phyloP scores from a whole-genome alignment of 2,113 vertebrate genomes.

The Psammodynastes pulverulentus region DNA sequence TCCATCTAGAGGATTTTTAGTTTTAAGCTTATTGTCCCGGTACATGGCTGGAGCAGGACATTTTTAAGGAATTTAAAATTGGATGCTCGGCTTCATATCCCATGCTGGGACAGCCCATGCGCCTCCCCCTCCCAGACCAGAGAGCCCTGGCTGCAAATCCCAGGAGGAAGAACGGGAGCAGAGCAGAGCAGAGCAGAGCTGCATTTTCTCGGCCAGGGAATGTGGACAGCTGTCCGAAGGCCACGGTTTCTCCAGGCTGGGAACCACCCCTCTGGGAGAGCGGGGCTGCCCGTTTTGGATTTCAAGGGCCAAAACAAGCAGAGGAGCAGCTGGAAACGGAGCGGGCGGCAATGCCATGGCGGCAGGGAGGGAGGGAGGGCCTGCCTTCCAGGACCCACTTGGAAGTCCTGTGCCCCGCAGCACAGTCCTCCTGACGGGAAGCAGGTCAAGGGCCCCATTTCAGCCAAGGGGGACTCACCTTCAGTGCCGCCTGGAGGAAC shows the following conservation, averaged over 20 bases:
- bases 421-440: not conserved
- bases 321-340: not conserved
- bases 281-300: not conserved
- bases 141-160: no score
- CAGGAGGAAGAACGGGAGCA: not conserved
- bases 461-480: conserved; percentile 70
- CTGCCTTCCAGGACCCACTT: no score
- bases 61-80: not conserved
- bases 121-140: not conserved
- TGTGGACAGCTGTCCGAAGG: not conserved
- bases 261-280: not conserved
- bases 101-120: no score
- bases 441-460: accelerated
- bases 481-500: conserved; percentile 82
- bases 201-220: not conserved
- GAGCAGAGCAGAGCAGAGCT: not conserved
- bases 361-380: no score
- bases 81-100: no score
- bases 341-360: not conserved
- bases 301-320: not conserved
- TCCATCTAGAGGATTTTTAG: not conserved
- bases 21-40: not conserved
- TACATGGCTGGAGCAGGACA: not conserved
- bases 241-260: not conserved
- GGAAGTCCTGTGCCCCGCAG: no score